Conservation (phyloP, 2,113 vertebrate genomes). For the Pardalotus punctatus region DNA sequence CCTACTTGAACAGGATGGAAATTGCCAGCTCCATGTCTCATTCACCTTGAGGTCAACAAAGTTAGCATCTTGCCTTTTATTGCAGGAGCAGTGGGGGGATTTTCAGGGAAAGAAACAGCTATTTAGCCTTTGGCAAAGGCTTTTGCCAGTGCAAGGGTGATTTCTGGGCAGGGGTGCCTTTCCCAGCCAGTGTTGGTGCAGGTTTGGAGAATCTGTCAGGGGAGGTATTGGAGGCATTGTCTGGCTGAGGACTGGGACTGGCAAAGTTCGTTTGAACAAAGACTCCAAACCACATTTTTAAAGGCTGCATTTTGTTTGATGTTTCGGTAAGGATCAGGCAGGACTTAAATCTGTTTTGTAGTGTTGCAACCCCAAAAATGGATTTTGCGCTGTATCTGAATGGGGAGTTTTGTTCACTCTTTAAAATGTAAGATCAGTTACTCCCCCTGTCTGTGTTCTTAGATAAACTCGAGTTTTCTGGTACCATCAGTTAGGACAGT, state of each 20-base stretch:
- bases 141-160: not conserved
- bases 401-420: not conserved
- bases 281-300: not conserved
- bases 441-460: not conserved
- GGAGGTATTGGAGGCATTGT: not conserved
- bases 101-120: not conserved
- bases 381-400: not conserved
- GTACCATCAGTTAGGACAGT: not conserved
- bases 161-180: not conserved
- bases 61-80: not conserved
- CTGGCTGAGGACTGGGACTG: not conserved
- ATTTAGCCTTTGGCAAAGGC: not conserved
- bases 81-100: not conserved
- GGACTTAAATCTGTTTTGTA: not conserved
- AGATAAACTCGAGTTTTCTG: not conserved
- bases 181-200: accelerated
- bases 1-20: not conserved
- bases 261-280: not conserved
- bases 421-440: not conserved
- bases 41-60: conserved; percentile 32
- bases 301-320: not conserved
- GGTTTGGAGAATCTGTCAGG: not conserved
- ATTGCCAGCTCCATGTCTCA: not conserved
- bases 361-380: not conserved
- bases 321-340: not conserved